Evolutionary conservation across 2,113 vertebrate species (phyloP), one percentile per base, ranked within the genome.

Genomic region (Puma concolor): DNA sequence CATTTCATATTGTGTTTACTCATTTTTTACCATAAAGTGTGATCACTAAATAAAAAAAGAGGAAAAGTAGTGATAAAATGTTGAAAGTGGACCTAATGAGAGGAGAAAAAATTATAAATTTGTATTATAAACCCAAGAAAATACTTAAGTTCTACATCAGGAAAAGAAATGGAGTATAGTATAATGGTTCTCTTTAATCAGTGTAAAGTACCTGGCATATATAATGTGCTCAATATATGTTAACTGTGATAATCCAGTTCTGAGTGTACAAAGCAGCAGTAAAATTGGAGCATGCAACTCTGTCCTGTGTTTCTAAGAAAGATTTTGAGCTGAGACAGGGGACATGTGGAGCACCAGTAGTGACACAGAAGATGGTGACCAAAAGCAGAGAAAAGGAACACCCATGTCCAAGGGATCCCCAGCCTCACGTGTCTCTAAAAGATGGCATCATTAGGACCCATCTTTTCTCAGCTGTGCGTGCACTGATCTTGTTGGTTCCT

Each of bases 111-210:
- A 76, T 74, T 31, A 81, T 83, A 72, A 82, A 84, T 64, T 41
- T 88, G 15, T 92, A 74, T 83, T 31, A 17, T 69, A 94, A 96
- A 84, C 66, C 54, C 5, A 50, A 80, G 41, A 57, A 94, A 92
- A 79, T 36, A 92, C 31, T 88, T 82, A 66, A 88, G 36, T 71
- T 44, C 77, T 96, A 95, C 88, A 36, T 88, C 44, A 93, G 84
- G 67, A 74, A 96, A 94, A 91, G 31, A 90, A 83, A 76, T 63
- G 21, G 27, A 31, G 11, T 36, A 17, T 77, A 33, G 0, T 36
- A 11, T 57, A 60, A 52, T 12, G 16, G 29, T 82, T 85, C 60
- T 91, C 69, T 84, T 54, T n/a, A 57, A 41, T 76, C 36, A 87
- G 5, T 50, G 69, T 57, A 86, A 88, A 95, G 17, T 64, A 7